Evolutionary conservation across 2,888 invertebrate genomes (phyloP), one percentile per base, ranked within the genome.

Genomic region (Mesorhabditis sp.): DNA sequence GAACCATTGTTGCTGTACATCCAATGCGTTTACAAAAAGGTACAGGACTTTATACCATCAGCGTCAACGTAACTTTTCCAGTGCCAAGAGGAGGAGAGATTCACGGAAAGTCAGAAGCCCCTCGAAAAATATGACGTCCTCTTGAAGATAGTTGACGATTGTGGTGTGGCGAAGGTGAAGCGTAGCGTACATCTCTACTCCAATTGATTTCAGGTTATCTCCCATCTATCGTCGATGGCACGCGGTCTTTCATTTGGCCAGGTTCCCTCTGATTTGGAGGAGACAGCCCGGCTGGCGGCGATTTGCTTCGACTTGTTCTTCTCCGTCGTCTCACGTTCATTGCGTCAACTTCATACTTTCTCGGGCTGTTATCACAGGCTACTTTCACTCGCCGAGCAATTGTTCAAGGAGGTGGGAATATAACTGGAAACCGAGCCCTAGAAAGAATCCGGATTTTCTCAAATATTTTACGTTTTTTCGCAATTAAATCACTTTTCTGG

Each of bases 381-480:
- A 41, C 67, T 79, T 4, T 76, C 78, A 1, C 28, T 78, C 67
- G 67, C 75, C 3, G 70, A 72, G 43, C 78, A 78, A 62, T 70
- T 78, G 15, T 75, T 74, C 62, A 75, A 78, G 50, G 75, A 78
- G 67, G 72, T 72, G 5, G 3, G 64, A n/a, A n/a, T 5, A 67
- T 66, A 7, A 44, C 13, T 50, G 58, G 7, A n/a, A 50, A 50
- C n/a, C n/a, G 50, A 10, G 50, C 6, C 6, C 13, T 50, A 50
- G 13, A 10, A 50, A 50, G 7, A 50, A 50, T 50, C n/a, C n/a
- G n/a, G n/a, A n/a, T n/a, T n/a, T n/a, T n/a, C n/a, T n/a, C n/a
- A n/a, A n/a, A n/a, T n/a, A n/a, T n/a, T n/a, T n/a, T n/a, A n/a
- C n/a, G n/a, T n/a, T n/a, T n/a, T n/a, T n/a, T n/a, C n/a, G n/a